phyloP scores from a whole-genome alignment of 2,888 invertebrate genomes.

The Omphaloscelis lunosa region DNA sequence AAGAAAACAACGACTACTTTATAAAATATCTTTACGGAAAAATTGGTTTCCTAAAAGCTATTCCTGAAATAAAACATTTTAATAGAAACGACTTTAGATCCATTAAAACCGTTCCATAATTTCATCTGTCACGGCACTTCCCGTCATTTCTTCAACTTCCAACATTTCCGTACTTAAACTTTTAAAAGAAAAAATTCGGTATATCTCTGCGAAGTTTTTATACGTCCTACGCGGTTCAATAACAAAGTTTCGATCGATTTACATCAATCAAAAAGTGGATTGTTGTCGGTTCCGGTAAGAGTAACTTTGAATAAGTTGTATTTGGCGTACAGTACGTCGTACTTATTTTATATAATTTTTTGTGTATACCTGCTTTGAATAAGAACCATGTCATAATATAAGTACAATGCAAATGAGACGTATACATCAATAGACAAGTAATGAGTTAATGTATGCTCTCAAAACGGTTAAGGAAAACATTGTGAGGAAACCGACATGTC shows the following conservation, averaged over 20 bases:
- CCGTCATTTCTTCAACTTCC: constrained; percentile 67
- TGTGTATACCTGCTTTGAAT: background rate
- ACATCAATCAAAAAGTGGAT: constrained; percentile 75
- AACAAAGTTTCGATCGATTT: constrained; percentile 78
- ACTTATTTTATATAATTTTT: background rate
- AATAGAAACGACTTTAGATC: constrained; percentile 53
- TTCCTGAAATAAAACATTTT: constrained; percentile 34
- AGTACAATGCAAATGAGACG: background rate
- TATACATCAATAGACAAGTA: background rate
- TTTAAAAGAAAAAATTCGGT: constrained; percentile 61
- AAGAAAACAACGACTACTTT: background rate
- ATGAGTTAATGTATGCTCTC: background rate
- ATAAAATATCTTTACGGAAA: background rate
- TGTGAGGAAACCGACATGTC: no score
- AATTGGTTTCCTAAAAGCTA: constrained; percentile 17
- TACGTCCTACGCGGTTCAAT: constrained; percentile 72
- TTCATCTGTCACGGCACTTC: constrained; percentile 59
- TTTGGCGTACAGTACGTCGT: constrained; percentile 19
- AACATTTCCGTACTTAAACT: constrained; percentile 65
- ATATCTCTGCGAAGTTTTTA: constrained; percentile 67
- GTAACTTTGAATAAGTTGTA: constrained; percentile 43
- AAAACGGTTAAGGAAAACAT: no score
- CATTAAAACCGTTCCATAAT: constrained; percentile 62
- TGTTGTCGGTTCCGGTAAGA: constrained; percentile 68
- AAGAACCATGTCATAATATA: background rate